Evolutionary conservation across 1,140 invertebrate genomes (phyloP).

Genomic region (Pinna nobilis): DNA sequence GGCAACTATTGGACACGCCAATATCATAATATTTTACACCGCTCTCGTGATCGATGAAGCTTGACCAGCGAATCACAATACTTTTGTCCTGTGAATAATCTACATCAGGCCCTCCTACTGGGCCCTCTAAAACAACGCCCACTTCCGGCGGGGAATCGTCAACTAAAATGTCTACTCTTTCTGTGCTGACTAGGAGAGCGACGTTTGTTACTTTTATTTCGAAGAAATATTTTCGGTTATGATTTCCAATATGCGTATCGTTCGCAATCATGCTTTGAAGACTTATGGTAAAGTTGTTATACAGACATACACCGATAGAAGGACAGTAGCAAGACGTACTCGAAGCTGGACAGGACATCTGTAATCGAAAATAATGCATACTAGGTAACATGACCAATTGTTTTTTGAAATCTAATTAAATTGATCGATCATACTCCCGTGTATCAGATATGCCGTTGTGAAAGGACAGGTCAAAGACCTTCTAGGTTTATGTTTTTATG

Average conservation of each 20-base stretch:
- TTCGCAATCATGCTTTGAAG: slow-evolving; percentile 31
- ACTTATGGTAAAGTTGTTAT: slow-evolving; percentile 29
- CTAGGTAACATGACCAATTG: neutral
- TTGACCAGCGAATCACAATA: slow-evolving; percentile 39
- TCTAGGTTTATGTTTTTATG: too few relatives aligned
- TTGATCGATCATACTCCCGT: neutral
- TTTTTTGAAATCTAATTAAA: neutral
- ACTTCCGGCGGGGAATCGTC: slow-evolving; percentile 51
- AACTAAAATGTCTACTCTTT: slow-evolving; percentile 46
- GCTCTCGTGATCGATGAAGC: slow-evolving; percentile 53
- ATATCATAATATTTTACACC: slow-evolving; percentile 43
- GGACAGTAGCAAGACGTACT: slow-evolving; percentile 52
- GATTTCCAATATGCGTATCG: slow-evolving; percentile 43
- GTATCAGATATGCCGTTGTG: neutral
- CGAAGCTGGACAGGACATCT: neutral
- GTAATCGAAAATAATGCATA: neutral
- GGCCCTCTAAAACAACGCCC: slow-evolving; percentile 49
- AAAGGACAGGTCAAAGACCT: too few relatives aligned
- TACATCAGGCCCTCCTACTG: slow-evolving; percentile 35
- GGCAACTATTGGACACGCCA: slow-evolving; percentile 30
- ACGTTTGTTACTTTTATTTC: slow-evolving; percentile 46
- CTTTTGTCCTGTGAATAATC: slow-evolving; percentile 38
- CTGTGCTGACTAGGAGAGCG: slow-evolving; percentile 24
- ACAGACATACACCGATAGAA: slow-evolving; percentile 44
- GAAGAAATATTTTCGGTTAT: slow-evolving; percentile 54